Base-by-base conservation (phyloP, 2,113 vertebrate species). In the Daubentonia madagascariensis region DNA sequence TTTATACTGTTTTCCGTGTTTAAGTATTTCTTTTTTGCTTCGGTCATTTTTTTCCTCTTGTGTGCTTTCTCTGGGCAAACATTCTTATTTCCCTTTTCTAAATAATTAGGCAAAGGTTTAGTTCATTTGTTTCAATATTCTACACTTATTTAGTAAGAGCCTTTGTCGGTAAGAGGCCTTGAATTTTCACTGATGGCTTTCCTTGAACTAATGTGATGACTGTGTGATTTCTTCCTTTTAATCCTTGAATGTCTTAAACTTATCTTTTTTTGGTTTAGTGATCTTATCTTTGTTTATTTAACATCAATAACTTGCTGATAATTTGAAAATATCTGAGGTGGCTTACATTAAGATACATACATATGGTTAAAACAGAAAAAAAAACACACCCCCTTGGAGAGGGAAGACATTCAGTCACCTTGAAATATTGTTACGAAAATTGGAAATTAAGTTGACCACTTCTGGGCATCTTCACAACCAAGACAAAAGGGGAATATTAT, bases 181-280 rank as follows among this genome's bases (percentile, higher is more conserved):
- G 37, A 68, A n/a, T 57, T 25, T 40, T 32, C 76, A 43, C 5
- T 0, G 8, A 25, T 3, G 48, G 17, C 8, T 89, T 37, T 22
- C 22, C 20, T 6, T 5, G 0, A 11, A 68, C 1, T 8, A 13
- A 2, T 5, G 4, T 0, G 7, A 32, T 32, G 25, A 54, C n/a
- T 28, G 23, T 61, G 9, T 10, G 5, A 35, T 57, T 43, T 91
- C 61, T 14, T 37, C 48, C 35, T 81, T 57, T 35, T 12, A 5
- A 25, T 43, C 28, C 18, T 12, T 8, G 45, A 22, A n/a, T 37
- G n/a, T 3, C 2, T 68, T 63, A 9, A 65, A 10, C 25, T 52
- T 14, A 43, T 40, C 7, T 9, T 30, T 22, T 9, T 68, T 37
- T 32, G 1, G 30, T 50, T 78, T 35, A 4, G 12, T 50, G 45